phyloP scores from a whole-genome alignment of 1,140 invertebrate species.

The Drosophila equinoxialis region DNA sequence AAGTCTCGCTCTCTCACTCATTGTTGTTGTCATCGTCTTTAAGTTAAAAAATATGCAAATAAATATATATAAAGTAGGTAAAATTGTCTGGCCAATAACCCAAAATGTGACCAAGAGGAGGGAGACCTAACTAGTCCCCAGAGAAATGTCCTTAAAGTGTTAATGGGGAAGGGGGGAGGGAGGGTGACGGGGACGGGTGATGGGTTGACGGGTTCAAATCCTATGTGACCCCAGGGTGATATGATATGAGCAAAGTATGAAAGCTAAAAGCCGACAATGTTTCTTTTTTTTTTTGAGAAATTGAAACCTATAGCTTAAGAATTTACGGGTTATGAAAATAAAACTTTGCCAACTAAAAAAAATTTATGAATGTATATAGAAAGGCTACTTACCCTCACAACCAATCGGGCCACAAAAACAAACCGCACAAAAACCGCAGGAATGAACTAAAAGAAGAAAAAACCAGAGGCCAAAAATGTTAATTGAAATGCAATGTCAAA shows the following conservation, averaged over 20 bases:
- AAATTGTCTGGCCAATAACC: conserved; percentile 80
- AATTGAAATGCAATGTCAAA: conserved; percentile 20
- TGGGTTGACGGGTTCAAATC: neutral
- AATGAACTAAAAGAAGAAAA: neutral
- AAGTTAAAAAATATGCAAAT: conserved; percentile 80
- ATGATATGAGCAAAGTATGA: conserved; percentile 21
- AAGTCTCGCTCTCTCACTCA: conserved; percentile 4
- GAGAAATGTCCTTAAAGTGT: conserved; percentile 57
- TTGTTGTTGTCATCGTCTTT: conserved; percentile 67
- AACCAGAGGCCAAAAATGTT: neutral
- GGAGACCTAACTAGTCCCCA: conserved; percentile 57
- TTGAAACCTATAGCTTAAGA: neutral
- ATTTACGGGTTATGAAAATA: neutral
- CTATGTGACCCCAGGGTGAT: conserved; percentile 66
- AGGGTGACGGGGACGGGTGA: no score
- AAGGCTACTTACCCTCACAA: neutral
- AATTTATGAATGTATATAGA: neutral
- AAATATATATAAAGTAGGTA: conserved; percentile 79
- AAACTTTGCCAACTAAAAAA: neutral
- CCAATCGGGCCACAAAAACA: neutral
- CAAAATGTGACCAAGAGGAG: conserved; percentile 13
- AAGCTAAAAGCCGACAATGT: conserved; percentile 4
- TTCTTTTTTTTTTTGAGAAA: neutral
- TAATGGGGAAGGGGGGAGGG: conserved; percentile 50
- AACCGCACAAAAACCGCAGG: conserved; percentile 9